Conservation (phyloP, 2,797 vertebrate genomes). For the Artibeus lituratus region DNA sequence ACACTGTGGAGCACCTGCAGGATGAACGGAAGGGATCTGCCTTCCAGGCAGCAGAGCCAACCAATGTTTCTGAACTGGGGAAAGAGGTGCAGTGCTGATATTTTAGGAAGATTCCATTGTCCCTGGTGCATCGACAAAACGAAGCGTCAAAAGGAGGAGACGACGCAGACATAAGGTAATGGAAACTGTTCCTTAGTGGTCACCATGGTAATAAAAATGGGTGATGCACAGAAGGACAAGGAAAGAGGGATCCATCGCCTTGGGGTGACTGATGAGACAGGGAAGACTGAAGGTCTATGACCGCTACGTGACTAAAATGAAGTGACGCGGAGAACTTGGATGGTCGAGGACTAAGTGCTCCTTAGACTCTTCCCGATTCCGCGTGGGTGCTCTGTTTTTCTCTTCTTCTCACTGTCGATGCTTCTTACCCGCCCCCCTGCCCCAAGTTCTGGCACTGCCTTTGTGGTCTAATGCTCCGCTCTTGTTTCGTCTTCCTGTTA, state of each 20-base stretch:
- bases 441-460: background rate
- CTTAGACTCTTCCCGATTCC: background rate
- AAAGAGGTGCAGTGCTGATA: background rate
- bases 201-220: background rate
- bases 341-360: background rate
- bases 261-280: background rate
- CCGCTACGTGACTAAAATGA: background rate
- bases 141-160: background rate
- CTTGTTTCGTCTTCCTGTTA: conserved; percentile 15
- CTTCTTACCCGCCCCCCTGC: background rate
- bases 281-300: background rate
- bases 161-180: background rate
- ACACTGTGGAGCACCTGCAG: background rate
- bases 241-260: background rate
- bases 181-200: background rate
- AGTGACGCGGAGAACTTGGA: background rate
- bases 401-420: background rate
- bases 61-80: background rate
- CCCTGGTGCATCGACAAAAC: background rate
- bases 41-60: background rate
- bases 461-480: background rate
- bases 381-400: background rate
- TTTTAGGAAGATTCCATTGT: background rate
- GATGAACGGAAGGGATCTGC: background rate
- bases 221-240: background rate